phyloP scores from a whole-genome alignment of 2,113 vertebrate genomes.

The Bettongia penicillata region DNA sequence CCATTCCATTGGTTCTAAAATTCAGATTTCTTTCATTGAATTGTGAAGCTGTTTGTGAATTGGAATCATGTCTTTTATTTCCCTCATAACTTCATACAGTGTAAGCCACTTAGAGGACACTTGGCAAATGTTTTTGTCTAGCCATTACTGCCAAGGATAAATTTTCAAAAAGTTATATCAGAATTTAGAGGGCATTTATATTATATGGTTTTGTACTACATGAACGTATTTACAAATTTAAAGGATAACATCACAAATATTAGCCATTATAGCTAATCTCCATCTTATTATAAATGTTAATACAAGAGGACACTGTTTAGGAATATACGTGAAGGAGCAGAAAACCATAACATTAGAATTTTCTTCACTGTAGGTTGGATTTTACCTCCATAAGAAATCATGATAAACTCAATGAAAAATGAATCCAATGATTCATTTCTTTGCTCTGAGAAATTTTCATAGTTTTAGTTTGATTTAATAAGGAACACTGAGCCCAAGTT shows the following conservation, averaged over 20 bases:
- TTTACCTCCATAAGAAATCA: not conserved
- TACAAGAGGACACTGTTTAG: slow-evolving; percentile 13
- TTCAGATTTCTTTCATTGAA: slow-evolving; percentile 41
- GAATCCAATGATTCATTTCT: slow-evolving; percentile 1
- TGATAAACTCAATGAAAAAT: slow-evolving; percentile 1
- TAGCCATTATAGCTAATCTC: not conserved
- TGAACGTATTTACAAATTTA: not conserved
- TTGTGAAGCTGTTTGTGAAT: not conserved
- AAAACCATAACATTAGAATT: slow-evolving; percentile 31
- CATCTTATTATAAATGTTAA: not conserved
- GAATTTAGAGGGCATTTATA: slow-evolving; percentile 14
- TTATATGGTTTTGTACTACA: slow-evolving; percentile 20
- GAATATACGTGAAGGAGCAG: not conserved
- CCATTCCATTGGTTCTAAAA: slow-evolving; percentile 16
- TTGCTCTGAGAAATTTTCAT: slow-evolving; percentile 12
- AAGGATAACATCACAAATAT: not conserved
- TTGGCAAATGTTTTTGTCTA: not conserved
- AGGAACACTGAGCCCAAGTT: slow-evolving; percentile 11
- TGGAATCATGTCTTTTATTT: not conserved
- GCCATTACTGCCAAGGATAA: not conserved
- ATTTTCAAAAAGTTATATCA: slow-evolving; percentile 34
- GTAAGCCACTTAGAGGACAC: not conserved
- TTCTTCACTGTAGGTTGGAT: not conserved
- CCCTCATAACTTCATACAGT: not conserved
- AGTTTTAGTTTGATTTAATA: slow-evolving; percentile 8